Conservation (phyloP, 2,113 vertebrate species). For the Oriolus oriolus region DNA sequence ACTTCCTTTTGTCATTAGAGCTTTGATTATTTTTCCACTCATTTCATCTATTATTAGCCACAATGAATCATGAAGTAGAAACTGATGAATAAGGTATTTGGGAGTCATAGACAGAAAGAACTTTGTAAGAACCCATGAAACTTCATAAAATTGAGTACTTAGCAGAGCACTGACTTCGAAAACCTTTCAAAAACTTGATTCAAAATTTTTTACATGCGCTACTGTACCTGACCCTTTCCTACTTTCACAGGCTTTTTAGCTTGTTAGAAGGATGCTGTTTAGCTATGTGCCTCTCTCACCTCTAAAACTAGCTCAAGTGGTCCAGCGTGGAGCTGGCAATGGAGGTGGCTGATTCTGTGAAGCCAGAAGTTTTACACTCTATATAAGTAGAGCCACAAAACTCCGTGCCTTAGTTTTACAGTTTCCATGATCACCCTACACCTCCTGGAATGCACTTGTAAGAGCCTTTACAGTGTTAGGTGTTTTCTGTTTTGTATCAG, state of each 20-base stretch:
- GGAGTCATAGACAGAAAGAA: neutral
- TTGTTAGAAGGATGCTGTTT: neutral
- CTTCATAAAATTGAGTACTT: neutral
- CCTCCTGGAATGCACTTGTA: neutral
- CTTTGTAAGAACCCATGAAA: neutral
- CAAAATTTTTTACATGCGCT: neutral
- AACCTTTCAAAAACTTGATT: neutral
- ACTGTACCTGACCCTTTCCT: neutral
- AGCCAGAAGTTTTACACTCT: neutral
- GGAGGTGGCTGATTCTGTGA: neutral
- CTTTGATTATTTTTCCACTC: slow-evolving; percentile 42
- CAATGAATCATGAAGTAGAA: neutral
- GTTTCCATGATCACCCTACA: neutral
- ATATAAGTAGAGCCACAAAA: neutral
- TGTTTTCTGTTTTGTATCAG: neutral
- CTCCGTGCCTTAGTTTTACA: neutral
- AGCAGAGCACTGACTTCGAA: neutral
- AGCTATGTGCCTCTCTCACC: neutral
- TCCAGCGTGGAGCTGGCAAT: neutral
- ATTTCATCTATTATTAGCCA: neutral
- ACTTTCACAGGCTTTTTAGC: neutral
- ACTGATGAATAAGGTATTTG: neutral
- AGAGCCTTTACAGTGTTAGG: neutral
- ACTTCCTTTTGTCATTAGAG: slow-evolving; percentile 6
- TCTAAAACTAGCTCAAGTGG: neutral